Evolutionary conservation across 2,888 invertebrate genomes (phyloP), one percentile per base, ranked within the genome.

Genomic region (Tinea semifulvella): DNA sequence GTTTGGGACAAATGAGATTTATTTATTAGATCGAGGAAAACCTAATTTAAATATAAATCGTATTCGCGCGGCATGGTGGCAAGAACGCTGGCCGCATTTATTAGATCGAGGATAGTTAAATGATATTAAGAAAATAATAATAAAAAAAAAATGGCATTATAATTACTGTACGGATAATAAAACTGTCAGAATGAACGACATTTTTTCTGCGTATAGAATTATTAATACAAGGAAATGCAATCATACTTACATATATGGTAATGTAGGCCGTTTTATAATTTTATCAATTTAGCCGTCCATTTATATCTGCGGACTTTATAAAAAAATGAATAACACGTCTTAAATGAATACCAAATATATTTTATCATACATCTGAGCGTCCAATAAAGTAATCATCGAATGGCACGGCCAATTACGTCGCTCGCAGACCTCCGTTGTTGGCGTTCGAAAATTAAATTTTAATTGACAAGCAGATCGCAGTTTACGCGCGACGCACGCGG

Each of bases 381-480:
- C 65, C 77, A 77, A 77, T 79, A 79, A 79, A 77, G 74, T 64
- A 73, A 76, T 77, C 71, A 73, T 65, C 65, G 59, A 58, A 68
- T 58, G 62, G 64, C 52, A 61, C 55, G 60, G 54, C 69, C 75
- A 76, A 77, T 79, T 76, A 76, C 62, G 59, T 53, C 54, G 56
- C 58, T 3, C 56, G 63, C 64, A 56, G 65, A 68, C 64, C 69
- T 62, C 68, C 66, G 40, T 68, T 68, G 63, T 59, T 61, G 56
- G 61, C 58, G 60, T 65, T 68, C 66, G 71, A 67, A 75, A 71
- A 74, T 73, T 77, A 73, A 76, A 74, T 63, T 65, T 71, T 72
- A 76, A 79, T 76, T 73, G 69, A 74, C 69, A 67, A 63, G 58
- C 45, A 44, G 43, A 42, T 44, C 46, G 16, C 20, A 13, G 17